Evolutionary conservation across 2,888 invertebrate genomes (phyloP), one percentile per base, ranked within the genome.

Genomic region (Erebia palarica): DNA sequence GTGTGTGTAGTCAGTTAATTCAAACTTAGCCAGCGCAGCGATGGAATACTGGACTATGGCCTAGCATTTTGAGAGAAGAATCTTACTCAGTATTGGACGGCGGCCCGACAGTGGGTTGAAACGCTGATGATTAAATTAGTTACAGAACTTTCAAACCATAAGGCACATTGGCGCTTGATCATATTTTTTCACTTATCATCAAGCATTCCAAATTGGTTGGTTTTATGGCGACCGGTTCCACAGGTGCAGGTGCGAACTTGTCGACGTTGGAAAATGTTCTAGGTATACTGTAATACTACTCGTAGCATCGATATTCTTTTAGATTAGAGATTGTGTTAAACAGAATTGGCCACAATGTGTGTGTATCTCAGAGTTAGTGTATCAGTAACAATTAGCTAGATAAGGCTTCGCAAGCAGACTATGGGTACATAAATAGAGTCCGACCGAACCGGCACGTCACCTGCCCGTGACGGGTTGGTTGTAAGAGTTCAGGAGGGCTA

Each of bases 151-250:
- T 63, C 18, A 18, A 0, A 3, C 2, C 13, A 1, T 10, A 4
- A 63, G 18, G 4, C 49, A 1, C 9, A 27, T 36, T 49, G 53
- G 49, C 14, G 4, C 64, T 60, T n/a, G 42, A 5, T 7, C 60
- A 10, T 36, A 4, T 60, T 63, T 63, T 49, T 63, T 63, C 21
- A 49, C 63, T 8, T 60, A 64, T 57, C 53, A 65, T 68, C 71
- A 71, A 68, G 69, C 61, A 70, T 74, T 71, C 72, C 65, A 74
- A 69, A 72, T 74, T 73, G 70, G 74, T 63, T 44, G 68, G 71
- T 69, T 73, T 73, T 72, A 72, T 72, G 68, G 65, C 72, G 71
- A 75, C 76, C 76, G 77, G 76, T 76, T 74, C 57, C 55, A 64
- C 53, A 44, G 67, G 61, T 61, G 72, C 77, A 77, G 77, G 76